Evolutionary conservation across 2,113 vertebrate species (phyloP), one percentile per base, ranked within the genome.

Genomic region (Atlantisia rogersi): DNA sequence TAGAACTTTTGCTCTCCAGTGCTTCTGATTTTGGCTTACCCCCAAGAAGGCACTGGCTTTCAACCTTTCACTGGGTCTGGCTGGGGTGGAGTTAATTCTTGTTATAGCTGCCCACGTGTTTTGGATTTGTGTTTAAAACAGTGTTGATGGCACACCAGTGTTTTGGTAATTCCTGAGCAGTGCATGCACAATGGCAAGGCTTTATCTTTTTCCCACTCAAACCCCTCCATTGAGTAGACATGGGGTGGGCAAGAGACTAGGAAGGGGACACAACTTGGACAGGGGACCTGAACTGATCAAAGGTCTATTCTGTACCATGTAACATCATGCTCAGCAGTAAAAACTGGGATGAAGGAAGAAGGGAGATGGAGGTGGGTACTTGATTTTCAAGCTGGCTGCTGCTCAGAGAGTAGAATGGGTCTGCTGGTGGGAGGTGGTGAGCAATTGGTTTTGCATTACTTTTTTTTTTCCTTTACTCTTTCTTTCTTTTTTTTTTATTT

Each of bases 191-290:
- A 22, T 35, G 18, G 10, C 9, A 87, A 85, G 5, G 8, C 5
- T 76, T 94, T 42, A 25, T 32, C 35, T 87, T 52, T 75, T 11
- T 9, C n/a, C 11, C 11, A 3, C 11, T 40, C 65, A 68, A 2
- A 2, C 11, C 4, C 4, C 4, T 3, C 0, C 7, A 17, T 15
- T 32, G 31, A 10, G 7, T 29, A 68, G 22, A 3, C 21, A 89
- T n/a, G 12, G 4, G 1, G 20, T 24, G 4, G 31, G 8, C 16
- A 68, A 71, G 44, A 63, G 40, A 13, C 0, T n/a, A n/a, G 15
- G 19, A 46, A 77, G 24, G 28, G 11, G 7, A 39, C n/a, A 50
- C 12, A 44, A 31, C 13, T 63, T 2, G 1, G 25, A 29, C 8
- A 77, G 37, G 3, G 55, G 69, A 42, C 7, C 10, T 10, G 4